Evolutionary conservation across 2,888 invertebrate species (phyloP).

Genomic region (Diarsia mendica): DNA sequence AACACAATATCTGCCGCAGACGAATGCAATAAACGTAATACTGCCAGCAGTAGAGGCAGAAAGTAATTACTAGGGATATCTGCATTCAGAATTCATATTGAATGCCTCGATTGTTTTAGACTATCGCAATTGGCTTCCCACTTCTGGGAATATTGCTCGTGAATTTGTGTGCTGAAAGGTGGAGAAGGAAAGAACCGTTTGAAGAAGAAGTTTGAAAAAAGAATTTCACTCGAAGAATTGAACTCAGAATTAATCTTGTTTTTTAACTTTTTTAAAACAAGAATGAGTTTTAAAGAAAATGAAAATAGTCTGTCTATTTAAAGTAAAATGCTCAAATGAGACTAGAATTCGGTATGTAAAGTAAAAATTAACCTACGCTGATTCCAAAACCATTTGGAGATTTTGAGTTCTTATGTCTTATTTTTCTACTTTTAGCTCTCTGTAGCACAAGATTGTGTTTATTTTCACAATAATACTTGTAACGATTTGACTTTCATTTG

Average conservation of each 20-base stretch:
- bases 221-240: too few relatives aligned
- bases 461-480: too few relatives aligned
- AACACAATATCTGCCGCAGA: conserved; percentile 33
- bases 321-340: conserved; percentile 26
- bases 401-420: too few relatives aligned
- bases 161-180: conserved; percentile 16
- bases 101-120: conserved; percentile 60
- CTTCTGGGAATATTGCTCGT: conserved; percentile 21
- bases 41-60: conserved; percentile 41
- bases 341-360: too few relatives aligned
- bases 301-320: neutral
- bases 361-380: too few relatives aligned
- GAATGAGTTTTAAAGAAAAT: neutral
- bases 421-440: too few relatives aligned
- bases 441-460: too few relatives aligned
- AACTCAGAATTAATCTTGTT: too few relatives aligned
- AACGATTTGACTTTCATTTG: too few relatives aligned
- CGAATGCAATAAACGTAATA: conserved; percentile 45
- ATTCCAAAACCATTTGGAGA: too few relatives aligned
- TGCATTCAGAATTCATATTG: conserved; percentile 60
- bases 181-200: too few relatives aligned
- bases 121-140: conserved; percentile 29
- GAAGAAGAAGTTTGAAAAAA: too few relatives aligned
- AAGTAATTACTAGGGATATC: conserved; percentile 61
- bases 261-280: neutral